Percentiles rank a stretch among this genome's conserved stretches.
Evolutionary conservation across 2,113 vertebrate genomes (phyloP).

Genomic region (Dipodomys stephensi): DNA sequence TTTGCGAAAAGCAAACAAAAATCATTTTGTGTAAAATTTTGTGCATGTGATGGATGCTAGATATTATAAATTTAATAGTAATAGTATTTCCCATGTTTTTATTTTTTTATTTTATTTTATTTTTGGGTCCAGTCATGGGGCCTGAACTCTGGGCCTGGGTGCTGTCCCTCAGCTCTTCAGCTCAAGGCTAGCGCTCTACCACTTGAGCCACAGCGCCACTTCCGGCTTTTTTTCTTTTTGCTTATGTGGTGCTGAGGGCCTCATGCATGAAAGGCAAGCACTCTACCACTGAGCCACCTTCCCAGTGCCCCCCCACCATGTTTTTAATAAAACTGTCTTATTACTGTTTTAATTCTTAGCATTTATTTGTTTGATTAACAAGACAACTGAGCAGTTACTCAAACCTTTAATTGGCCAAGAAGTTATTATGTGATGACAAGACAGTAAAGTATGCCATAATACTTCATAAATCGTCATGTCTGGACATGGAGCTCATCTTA

Average conservation of each 20-base stretch:
- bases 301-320: no score
- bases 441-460: constrained; percentile 16
- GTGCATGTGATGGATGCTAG: background rate
- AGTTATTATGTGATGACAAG: background rate
- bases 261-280: no score
- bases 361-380: constrained; percentile 33
- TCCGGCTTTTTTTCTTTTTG: no score
- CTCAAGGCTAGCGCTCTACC: no score
- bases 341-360: constrained; percentile 29
- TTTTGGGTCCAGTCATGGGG: no score
- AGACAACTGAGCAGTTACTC: background rate
- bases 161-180: background rate
- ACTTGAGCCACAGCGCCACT: no score
- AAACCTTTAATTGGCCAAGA: constrained; percentile 16
- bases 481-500: constrained; percentile 8
- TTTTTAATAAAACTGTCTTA: background rate
- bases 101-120: no score
- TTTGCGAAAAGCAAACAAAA: background rate
- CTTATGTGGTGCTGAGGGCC: no score
- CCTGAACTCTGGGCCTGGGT: no score
- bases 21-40: background rate
- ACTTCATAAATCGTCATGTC: background rate
- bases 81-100: background rate
- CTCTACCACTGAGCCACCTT: no score
- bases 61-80: background rate